Conservation (phyloP, 2,888 invertebrate species). For the Autographa pulchrina region DNA sequence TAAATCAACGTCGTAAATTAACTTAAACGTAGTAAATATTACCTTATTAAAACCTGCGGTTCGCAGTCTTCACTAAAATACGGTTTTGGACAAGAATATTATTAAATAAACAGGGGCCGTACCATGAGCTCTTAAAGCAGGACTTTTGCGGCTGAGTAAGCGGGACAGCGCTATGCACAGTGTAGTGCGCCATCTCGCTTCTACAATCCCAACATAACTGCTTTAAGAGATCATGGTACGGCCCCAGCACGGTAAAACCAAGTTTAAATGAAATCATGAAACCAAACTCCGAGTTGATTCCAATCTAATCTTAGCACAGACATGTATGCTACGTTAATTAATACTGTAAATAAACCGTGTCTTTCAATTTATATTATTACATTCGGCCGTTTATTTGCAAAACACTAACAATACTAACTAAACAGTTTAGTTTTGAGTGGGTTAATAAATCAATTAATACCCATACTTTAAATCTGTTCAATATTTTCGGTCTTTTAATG, state of each 20-base stretch:
- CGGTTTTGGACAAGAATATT: slow-evolving; percentile 15
- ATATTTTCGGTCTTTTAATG: too few relatives aligned
- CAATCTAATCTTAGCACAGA: slow-evolving; percentile 32
- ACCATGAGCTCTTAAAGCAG: too few relatives aligned
- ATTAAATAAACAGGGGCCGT: not conserved
- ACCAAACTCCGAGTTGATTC: slow-evolving; percentile 31
- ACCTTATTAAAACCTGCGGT: slow-evolving; percentile 2
- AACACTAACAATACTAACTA: too few relatives aligned
- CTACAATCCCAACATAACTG: too few relatives aligned
- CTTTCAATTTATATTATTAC: slow-evolving; percentile 52
- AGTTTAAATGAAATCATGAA: slow-evolving; percentile 35
- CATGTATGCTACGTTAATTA: slow-evolving; percentile 55
- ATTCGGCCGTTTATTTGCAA: slow-evolving; percentile 17
- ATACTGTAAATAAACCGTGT: slow-evolving; percentile 59
- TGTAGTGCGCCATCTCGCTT: too few relatives aligned
- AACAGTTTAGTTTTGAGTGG: too few relatives aligned
- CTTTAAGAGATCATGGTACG: too few relatives aligned
- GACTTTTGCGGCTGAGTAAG: too few relatives aligned
- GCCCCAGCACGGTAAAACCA: slow-evolving; percentile 11
- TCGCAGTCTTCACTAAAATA: slow-evolving; percentile 3
- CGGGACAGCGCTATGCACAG: too few relatives aligned
- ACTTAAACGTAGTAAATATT: not conserved
- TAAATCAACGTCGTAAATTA: not conserved
- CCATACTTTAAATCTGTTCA: too few relatives aligned
- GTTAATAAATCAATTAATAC: too few relatives aligned